Base-by-base conservation (phyloP, 37 sponge, comb jelly and placozoan genomes). In the Chondrosia reniformis region DNA sequence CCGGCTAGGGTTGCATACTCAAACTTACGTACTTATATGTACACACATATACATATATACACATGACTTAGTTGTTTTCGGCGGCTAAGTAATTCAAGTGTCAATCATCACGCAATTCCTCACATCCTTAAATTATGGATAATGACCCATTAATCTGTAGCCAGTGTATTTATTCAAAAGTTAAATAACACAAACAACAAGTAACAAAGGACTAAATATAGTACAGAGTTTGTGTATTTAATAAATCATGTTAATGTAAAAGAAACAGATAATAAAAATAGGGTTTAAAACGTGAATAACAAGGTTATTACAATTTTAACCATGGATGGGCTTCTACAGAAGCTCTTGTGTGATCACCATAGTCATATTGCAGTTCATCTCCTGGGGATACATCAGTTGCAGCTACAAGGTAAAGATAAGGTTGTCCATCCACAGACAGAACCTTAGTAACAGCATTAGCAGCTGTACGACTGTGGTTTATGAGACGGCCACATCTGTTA, bases 331-430 rank as follows among this genome's bases (percentile, higher is more conserved):
- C 59, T 28, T 81, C 79, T 13, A 94, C 45, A 21, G 82, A 64
- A 7, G 64, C 82, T 33, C 67, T 88, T 46, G 80, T 79, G 24
- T 84, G 64, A 57, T 95, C 96, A 30, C 96, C 96, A 62, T 95
- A 95, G 75, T 95, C 96, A 46, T 95, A 95, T 40, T 79, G 63
- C 34, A 96, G 83, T 72, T 96, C 93, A 52, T 96, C 97, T 31
- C 93, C 93, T 3, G 61, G 66, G 17, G 33, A 39, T 24, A 96
- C 79, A 79, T 93, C 86, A 37, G 86, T 75, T 28, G 76, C 76
- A 0, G 97, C 86, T 27, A 90, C 46, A 57, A 96, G 83, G 33
- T 79, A 82, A 30, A 96, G 75, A 76, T 85, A 83, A 4, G 94
- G 91, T 12, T 67, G 65, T 17, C 45, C 82, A 27, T 87, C 84